phyloP scores from a whole-genome alignment of 1,140 invertebrate genomes.

The Drosophila orosa region DNA sequence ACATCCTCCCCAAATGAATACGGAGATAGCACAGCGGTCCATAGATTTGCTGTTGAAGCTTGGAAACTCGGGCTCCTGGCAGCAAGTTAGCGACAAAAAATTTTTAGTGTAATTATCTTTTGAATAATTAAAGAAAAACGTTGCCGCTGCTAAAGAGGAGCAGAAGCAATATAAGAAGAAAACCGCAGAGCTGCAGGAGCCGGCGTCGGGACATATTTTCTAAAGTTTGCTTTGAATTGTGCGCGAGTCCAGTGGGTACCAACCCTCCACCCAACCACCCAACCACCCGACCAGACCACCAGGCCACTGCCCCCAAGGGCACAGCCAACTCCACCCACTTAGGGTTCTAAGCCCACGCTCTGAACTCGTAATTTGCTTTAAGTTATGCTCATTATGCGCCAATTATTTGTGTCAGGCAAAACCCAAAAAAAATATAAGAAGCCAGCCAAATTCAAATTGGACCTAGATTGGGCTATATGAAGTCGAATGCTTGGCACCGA shows the following conservation, averaged over 20 bases:
- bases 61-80: constrained; percentile 51
- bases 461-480: constrained; percentile 24
- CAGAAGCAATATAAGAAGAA: constrained; percentile 41
- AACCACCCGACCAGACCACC: background rate
- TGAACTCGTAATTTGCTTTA: constrained; percentile 69
- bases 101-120: constrained; percentile 80
- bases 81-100: constrained; percentile 65
- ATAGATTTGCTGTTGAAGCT: constrained; percentile 63
- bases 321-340: constrained; percentile 24
- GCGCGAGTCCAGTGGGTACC: constrained; percentile 12
- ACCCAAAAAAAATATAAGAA: constrained; percentile 26
- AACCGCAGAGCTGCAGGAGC: constrained; percentile 40
- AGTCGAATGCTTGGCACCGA: constrained; percentile 44
- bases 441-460: constrained; percentile 59
- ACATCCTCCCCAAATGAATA: background rate
- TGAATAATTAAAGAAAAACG: constrained; percentile 83
- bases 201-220: constrained; percentile 65
- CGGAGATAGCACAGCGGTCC: constrained; percentile 44
- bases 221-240: constrained; percentile 60
- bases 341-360: constrained; percentile 62
- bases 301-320: constrained; percentile 44
- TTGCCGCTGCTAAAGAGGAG: constrained; percentile 66
- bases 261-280: background rate
- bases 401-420: constrained; percentile 73
- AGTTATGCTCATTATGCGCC: constrained; percentile 79